A percentile compares a stretch with the other conserved stretches of the same genome.
phyloP scores from a whole-genome alignment of 2,888 invertebrate species.

The Shargacucullia verbasci region DNA sequence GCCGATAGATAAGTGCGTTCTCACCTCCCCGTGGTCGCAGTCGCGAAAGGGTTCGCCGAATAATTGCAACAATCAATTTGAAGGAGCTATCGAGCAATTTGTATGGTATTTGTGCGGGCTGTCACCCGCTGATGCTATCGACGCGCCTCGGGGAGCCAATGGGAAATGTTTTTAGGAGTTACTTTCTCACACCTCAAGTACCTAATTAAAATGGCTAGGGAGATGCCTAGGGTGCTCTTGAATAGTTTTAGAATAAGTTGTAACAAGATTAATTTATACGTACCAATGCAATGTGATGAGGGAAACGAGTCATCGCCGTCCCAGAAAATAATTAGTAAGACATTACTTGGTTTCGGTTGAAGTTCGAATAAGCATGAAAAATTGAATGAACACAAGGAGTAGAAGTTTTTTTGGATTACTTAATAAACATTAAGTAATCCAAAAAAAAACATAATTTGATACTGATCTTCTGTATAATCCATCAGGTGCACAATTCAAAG shows the following conservation, averaged over 20 bases:
- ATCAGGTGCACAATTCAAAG: slow-evolving; percentile 35
- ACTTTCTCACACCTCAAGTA: slow-evolving; percentile 85
- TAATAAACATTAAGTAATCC: too few relatives aligned
- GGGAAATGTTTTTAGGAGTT: slow-evolving; percentile 79
- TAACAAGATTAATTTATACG: not conserved
- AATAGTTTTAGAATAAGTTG: slow-evolving; percentile 12
- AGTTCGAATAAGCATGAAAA: too few relatives aligned
- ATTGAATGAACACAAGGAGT: too few relatives aligned
- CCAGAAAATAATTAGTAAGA: too few relatives aligned
- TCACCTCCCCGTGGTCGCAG: slow-evolving; percentile 83
- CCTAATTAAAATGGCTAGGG: slow-evolving; percentile 54
- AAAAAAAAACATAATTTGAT: too few relatives aligned
- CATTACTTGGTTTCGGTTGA: too few relatives aligned
- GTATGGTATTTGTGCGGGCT: slow-evolving; percentile 89
- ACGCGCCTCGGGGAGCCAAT: slow-evolving; percentile 82
- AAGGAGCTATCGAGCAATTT: slow-evolving; percentile 88
- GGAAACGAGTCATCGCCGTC: too few relatives aligned
- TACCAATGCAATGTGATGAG: too few relatives aligned
- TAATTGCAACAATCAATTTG: slow-evolving; percentile 89
- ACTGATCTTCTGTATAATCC: slow-evolving; percentile 19
- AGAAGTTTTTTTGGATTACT: too few relatives aligned
- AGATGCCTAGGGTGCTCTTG: slow-evolving; percentile 37
- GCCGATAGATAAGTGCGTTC: slow-evolving; percentile 84
- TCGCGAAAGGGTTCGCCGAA: slow-evolving; percentile 87
- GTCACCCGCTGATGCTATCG: slow-evolving; percentile 87